phyloP scores from a whole-genome alignment of 2,797 vertebrate species.

The Bryconaethiops microstoma region DNA sequence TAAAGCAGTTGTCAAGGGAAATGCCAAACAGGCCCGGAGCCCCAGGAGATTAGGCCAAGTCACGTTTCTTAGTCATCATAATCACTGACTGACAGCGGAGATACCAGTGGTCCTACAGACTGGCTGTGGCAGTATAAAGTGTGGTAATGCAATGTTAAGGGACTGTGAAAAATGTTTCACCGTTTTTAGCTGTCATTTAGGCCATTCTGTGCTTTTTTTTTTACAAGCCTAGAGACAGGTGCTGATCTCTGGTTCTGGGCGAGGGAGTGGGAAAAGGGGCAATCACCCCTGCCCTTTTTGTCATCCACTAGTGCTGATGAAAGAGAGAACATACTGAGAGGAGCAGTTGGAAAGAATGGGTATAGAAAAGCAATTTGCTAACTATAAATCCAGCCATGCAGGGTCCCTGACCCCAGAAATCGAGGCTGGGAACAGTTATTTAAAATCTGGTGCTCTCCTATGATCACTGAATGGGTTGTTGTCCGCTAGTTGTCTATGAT shows the following conservation, averaged over 20 bases:
- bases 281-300: constrained; percentile 56
- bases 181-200: constrained; percentile 59
- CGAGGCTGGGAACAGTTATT: constrained; percentile 73
- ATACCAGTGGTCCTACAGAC: constrained; percentile 52
- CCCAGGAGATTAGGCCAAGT: constrained; percentile 15
- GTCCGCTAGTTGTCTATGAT: constrained; percentile 69
- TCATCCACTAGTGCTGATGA: constrained; percentile 59
- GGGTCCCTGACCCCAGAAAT: constrained; percentile 63
- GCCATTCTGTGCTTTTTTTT: constrained; percentile 50
- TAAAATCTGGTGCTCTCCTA: constrained; percentile 76
- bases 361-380: constrained; percentile 77
- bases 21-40: constrained; percentile 16
- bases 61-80: constrained; percentile 42
- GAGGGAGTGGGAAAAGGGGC: constrained; percentile 51
- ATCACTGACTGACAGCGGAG: constrained; percentile 53
- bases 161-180: constrained; percentile 19
- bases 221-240: constrained; percentile 63
- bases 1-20: constrained; percentile 21
- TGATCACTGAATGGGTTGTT: constrained; percentile 74
- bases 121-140: constrained; percentile 62
- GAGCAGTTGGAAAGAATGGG: constrained; percentile 64
- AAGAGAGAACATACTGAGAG: constrained; percentile 58
- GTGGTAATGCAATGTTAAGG: constrained; percentile 60
- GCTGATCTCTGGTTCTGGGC: constrained; percentile 59
- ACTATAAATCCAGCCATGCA: constrained; percentile 71